These are phyloP conservation scores for Bombus vancouverensis DNA, from an alignment of 1,140 invertebrate species.

Conservation along the genomic window DNA sequence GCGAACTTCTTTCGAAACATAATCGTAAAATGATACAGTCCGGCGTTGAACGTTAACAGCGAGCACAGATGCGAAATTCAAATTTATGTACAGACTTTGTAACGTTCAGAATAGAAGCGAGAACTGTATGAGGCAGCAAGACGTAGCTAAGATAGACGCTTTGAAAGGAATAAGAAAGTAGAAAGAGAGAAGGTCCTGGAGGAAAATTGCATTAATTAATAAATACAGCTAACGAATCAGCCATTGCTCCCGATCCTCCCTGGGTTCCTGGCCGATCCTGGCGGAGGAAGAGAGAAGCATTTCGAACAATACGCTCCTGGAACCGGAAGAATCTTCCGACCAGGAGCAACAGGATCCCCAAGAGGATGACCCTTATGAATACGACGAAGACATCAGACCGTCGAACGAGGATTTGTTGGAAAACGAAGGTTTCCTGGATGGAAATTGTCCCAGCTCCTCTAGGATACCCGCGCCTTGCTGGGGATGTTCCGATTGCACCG, in stretches of 20 bases:
- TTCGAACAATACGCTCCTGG: conserved; percentile 50
- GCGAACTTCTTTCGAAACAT: not conserved
- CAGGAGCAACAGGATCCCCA: conserved; percentile 57
- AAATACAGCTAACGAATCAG: conserved; percentile 55
- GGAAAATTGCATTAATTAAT: not conserved
- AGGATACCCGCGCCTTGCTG: conserved; percentile 66
- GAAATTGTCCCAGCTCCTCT: conserved; percentile 52
- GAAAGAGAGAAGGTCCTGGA: conserved; percentile 34
- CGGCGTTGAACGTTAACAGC: not conserved
- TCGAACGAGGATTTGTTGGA: conserved; percentile 20
- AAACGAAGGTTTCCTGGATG: conserved; percentile 7
- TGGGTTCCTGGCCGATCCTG: conserved; percentile 59
- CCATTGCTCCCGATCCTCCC: conserved; percentile 50
- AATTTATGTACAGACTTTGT: not conserved
- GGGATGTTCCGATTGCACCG: conserved; percentile 66
- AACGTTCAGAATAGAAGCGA: too few species aligned
- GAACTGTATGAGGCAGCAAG: not conserved
- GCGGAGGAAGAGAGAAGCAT: conserved; percentile 57
- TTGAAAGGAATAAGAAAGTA: too few species aligned
- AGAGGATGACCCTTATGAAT: conserved; percentile 83
- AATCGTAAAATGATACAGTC: not conserved
- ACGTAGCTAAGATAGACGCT: not conserved
- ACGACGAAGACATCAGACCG: conserved; percentile 81
- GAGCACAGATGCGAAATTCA: not conserved
- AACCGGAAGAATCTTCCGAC: conserved; percentile 53